Base-by-base conservation (phyloP, 2,797 vertebrate genomes). In the Xiphorhynchus erythropygius region DNA sequence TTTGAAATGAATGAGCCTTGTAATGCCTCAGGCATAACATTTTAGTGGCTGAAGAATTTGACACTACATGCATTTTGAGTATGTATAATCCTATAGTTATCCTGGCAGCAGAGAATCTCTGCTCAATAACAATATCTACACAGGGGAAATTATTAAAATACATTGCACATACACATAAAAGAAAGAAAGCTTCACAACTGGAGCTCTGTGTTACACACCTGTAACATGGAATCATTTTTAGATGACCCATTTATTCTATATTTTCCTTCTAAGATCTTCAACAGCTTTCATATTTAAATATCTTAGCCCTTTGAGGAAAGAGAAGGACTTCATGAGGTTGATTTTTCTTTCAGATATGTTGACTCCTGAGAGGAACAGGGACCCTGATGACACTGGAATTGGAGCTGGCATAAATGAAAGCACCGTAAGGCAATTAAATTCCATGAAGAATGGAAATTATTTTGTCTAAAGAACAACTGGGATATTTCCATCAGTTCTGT, bases 1-100 rank as follows among this genome's bases (percentile, higher is more conserved):
- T 97, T 90, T 96, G 89, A 96, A 95, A 95, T 90, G 96, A 97
- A 96, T 96, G 92, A 95, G 41, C 83, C 93, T 94, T 95, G 94
- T 94, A 96, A 94, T 93, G 96, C 96, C 92, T 93, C 73, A 53
- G 90, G 96, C 93, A 78, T 95, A 91, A 92, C 69, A 64, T 94
- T 96, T 95, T 79, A 95, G 83, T 89, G 93, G 94, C 87, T 91
- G 94, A 90, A 91, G 84, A 89, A 89, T 87, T 76, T 92, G 94
- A 93, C 83, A 80, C 82, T 90, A 42, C 60, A 75, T 68, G 71
- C 73, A 91, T 93, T 93, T 86, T 75, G 87, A 86, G 77, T 86
- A 93, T 88, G 59, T 89, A 44, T 94, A 95, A 96, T 95, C 63
- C 90, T 41, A 21, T 28, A 62, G 75, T 77, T 88, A 84, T 47